Evolutionary conservation across 2,888 invertebrate genomes (phyloP).

Genomic region (Aradus depressus): DNA sequence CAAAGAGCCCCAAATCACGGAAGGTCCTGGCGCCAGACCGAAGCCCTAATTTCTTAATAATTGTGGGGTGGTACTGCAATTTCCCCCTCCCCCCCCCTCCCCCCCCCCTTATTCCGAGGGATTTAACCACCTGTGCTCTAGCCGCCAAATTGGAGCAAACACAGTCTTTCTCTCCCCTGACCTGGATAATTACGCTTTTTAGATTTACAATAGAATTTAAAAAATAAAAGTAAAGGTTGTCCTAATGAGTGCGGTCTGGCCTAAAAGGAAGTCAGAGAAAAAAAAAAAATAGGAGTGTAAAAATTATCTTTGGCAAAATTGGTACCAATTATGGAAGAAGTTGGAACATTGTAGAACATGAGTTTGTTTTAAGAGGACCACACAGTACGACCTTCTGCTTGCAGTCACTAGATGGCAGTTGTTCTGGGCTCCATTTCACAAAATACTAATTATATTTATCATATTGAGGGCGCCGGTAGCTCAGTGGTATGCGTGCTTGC

Average conservation of each 20-base stretch:
- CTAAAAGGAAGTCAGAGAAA: too few relatives aligned
- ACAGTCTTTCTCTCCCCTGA: neutral
- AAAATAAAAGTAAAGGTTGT: neutral
- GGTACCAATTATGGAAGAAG: too few relatives aligned
- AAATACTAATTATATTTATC: too few relatives aligned
- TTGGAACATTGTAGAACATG: too few relatives aligned
- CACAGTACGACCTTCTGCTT: too few relatives aligned
- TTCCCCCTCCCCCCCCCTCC: neutral
- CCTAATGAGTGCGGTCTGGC: slow-evolving; percentile 2
- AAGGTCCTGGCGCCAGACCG: neutral
- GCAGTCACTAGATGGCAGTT: too few relatives aligned
- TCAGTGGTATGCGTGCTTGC: too few relatives aligned
- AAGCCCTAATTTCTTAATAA: slow-evolving; percentile 10
- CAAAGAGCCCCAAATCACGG: slow-evolving; percentile 9
- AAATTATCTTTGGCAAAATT: too few relatives aligned
- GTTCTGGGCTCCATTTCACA: too few relatives aligned
- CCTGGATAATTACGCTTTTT: neutral
- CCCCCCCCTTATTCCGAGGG: slow-evolving; percentile 6
- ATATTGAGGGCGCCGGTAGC: too few relatives aligned
- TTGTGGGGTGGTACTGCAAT: slow-evolving; percentile 1
- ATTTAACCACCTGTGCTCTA: slow-evolving; percentile 13
- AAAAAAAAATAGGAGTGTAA: too few relatives aligned
- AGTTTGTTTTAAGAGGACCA: too few relatives aligned
- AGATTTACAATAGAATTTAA: neutral
- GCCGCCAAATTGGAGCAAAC: slow-evolving; percentile 15